Evolutionary conservation across 2,888 invertebrate species (phyloP), one percentile per base, ranked within the genome.

Genomic region (Microctonus aethiopoides): DNA sequence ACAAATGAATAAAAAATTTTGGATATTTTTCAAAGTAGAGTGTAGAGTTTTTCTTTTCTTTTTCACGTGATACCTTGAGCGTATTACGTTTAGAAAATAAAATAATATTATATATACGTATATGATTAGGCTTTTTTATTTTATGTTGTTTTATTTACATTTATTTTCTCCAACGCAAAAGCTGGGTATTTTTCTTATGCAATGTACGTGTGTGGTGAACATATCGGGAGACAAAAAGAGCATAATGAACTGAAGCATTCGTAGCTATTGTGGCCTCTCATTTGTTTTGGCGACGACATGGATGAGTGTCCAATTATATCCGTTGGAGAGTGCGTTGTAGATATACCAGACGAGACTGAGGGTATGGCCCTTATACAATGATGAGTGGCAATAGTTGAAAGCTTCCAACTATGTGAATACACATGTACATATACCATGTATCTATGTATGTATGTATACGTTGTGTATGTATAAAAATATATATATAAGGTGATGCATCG

Each of bases 301-400:
- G 36, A 64, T 64, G 54, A 64, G 64, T 64, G 34, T 64, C 64
- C 52, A 64, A 64, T 64, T 64, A 64, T 64, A 46, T 52, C 22
- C 13, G 29, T 20, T n/a, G 34, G 52, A 46, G 54, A 46, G 46
- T 20, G 20, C n/a, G 46, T 46, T 46, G 16, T 16, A 46, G 6
- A 46, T 46, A n/a, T 20, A 46, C 46, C 46, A 46, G n/a, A 46
- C 16, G 9, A 7, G 46, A 46, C 5, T 7, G 46, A n/a, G n/a
- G n/a, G 46, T 7, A 3, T 2, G n/a, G 7, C 6, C 16, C 16
- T 5, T 46, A 16, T 7, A 7, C 16, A 7, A 6, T 46, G 46
- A 16, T n/a, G n/a, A n/a, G 20, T 16, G 16, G n/a, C 16, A 16
- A 46, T 1, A 16, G 4, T 7, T 46, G 46, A 5, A 46, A 46